Base-by-base conservation (phyloP, 2,888 invertebrate genomes). In the Plebejus melissa region DNA sequence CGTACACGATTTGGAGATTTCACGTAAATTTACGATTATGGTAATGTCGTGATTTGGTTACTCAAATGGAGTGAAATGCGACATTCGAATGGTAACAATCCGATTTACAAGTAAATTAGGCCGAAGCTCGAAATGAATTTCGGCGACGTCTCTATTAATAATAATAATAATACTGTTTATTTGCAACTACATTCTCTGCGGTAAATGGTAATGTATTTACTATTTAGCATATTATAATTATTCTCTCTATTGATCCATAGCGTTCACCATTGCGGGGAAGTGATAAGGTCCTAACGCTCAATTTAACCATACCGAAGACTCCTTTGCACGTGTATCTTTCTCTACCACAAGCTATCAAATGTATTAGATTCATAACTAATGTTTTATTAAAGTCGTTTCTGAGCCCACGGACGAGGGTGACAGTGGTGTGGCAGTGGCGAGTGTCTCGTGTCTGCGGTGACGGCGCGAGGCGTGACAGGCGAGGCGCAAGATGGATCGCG, bases 401-500 rank as follows among this genome's bases (percentile, higher is more conserved):
- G 4, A 28, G 28, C 9, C 28, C 28, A 60, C 9, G 60, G 11
- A 28, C 28, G 22, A 22, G 60, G 60, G 60, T 28, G 60, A 22
- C 11, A 11, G 28, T n/a, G n/a, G 22, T 57, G 16, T 54, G 54
- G 4, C n/a, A 57, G 57, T 57, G 57, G n/a, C 22, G 13, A 7
- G 41, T 36, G 22, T 5, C 41, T 6, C 11, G 74, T 41, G 41
- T 41, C 41, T 46, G 28, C 22, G 41, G 9, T 57, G 74, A 22
- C 32, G 58, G 57, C 22, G 28, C 69, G 58, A n/a, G 58, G 22
- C 58, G 22, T 58, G 58, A 60, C 58, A 28, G 22, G n/a, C 16
- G 58, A 60, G 41, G 57, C 54, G 41, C 75, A 71, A 75, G 75
- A 75, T 75, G 57, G 75, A 75, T 75, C 41, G 41, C 71, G 58